Base-by-base conservation (phyloP, 2,888 invertebrate genomes). In the Stenchaetothrips biformis region DNA sequence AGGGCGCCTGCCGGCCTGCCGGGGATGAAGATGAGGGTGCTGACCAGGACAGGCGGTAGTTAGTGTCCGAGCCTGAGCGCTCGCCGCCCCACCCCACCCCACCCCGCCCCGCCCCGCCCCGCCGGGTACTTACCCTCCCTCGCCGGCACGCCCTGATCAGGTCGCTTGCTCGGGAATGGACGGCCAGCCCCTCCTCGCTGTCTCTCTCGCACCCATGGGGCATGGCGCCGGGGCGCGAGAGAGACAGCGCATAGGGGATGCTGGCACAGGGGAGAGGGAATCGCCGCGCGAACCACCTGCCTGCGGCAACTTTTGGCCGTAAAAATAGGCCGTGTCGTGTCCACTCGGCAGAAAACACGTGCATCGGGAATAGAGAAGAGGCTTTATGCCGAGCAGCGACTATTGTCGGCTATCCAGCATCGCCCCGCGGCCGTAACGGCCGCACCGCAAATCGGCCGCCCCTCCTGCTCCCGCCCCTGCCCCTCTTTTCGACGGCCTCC, bases 271-370 rank as follows among this genome's bases (percentile, higher is more conserved):
- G n/a, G n/a, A n/a, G n/a, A n/a, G n/a, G n/a, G n/a, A n/a, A n/a
- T n/a, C n/a, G n/a, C n/a, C n/a, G n/a, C n/a, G n/a, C n/a, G n/a
- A 37, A 37, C 37, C 37, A 37, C 37, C 37, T 37, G 37, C 37
- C 37, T 37, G 37, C 37, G 1, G 37, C 37, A 2, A 37, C 37
- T 37, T 37, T 37, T 4, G 37, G 37, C 37, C 37, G 37, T 37
- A 37, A 37, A 37, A 37, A 37, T 37, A 2, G 37, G 37, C 37
- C 37, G 37, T 37, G 4, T 74, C 67, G 67, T 74, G 67, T 74
- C 67, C 67, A 74, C 67, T 74, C 9, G 21, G 67, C 67, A 74
- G 67, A 74, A 74, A 74, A 74, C 67, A 74, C 25, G 67, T 9
- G 13, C 13, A 18, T 18, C 13, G 59, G 4, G 16, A 16, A 59